Evolutionary conservation across 2,797 vertebrate genomes (phyloP).

Genomic region (Takifugu ocellatus): DNA sequence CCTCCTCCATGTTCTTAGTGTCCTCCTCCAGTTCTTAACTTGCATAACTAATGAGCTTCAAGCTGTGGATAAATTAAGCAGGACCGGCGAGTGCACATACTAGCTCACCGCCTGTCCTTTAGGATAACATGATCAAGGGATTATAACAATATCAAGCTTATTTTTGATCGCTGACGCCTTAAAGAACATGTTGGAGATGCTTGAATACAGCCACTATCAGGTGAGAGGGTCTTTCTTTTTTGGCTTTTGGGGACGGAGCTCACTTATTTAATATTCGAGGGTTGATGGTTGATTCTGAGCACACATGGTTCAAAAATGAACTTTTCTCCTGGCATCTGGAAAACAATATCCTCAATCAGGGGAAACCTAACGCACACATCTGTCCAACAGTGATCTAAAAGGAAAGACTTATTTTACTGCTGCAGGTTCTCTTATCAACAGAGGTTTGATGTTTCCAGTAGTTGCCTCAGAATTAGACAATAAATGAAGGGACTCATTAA

Average conservation of each 20-base stretch:
- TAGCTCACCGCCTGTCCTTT: conserved; percentile 29
- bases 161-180: conserved; percentile 23
- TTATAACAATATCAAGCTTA: conserved; percentile 17
- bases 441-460: too few species aligned
- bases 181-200: conserved; percentile 92
- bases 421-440: too few species aligned
- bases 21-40: conserved; percentile 79
- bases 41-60: conserved; percentile 88
- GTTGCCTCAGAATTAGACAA: too few species aligned
- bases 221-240: conserved; percentile 73
- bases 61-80: conserved; percentile 79
- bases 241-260: neutral
- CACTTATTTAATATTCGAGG: too few species aligned
- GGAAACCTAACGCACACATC: too few species aligned
- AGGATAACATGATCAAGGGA: conserved; percentile 61
- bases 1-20: conserved; percentile 67
- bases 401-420: too few species aligned
- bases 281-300: too few species aligned
- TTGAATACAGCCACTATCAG: conserved; percentile 97
- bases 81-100: conserved; percentile 58
- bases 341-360: too few species aligned
- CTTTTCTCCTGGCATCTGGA: too few species aligned
- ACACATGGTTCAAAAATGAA: too few species aligned
- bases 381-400: too few species aligned
- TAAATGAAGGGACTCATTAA: too few species aligned